These are phyloP conservation scores for Cynocephalus volans DNA, from an alignment of 2,113 vertebrate species.

Conservation along the genomic window DNA sequence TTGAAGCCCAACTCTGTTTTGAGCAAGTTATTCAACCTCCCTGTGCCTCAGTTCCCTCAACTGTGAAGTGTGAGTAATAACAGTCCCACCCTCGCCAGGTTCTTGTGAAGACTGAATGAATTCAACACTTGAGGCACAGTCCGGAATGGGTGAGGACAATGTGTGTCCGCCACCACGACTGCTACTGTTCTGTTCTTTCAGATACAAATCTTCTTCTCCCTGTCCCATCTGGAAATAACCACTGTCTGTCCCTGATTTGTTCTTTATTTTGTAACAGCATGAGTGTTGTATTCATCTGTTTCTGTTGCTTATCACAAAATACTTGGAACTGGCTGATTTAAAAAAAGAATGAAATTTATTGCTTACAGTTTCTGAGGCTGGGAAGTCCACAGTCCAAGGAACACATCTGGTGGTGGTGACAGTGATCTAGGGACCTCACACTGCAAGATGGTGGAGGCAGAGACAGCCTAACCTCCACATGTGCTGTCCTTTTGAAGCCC, in stretches of 20 bases:
- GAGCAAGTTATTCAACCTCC: background rate
- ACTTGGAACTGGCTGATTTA: too few species aligned
- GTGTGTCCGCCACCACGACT: accelerated
- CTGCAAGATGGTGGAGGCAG: too few species aligned
- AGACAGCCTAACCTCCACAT: too few species aligned
- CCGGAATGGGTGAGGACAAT: accelerated
- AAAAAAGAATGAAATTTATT: too few species aligned
- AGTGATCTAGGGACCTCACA: too few species aligned
- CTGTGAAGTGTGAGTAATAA: accelerated
- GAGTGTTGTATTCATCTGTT: too few species aligned
- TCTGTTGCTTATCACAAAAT: too few species aligned
- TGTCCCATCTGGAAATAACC: background rate
- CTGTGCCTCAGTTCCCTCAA: background rate
- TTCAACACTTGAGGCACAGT: background rate
- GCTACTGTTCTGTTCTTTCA: background rate
- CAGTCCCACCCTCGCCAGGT: background rate
- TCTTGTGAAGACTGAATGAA: background rate
- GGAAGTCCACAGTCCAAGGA: too few species aligned
- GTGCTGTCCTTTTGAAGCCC: too few species aligned
- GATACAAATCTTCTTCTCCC: background rate
- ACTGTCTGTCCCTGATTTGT: background rate
- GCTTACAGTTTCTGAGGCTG: too few species aligned
- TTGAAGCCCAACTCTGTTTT: background rate
- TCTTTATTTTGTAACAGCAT: background rate
- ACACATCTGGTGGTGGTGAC: too few species aligned